Evolutionary conservation across 2,888 invertebrate genomes (phyloP), one percentile per base, ranked within the genome.

Genomic region (Torymus aiolomorphi): DNA sequence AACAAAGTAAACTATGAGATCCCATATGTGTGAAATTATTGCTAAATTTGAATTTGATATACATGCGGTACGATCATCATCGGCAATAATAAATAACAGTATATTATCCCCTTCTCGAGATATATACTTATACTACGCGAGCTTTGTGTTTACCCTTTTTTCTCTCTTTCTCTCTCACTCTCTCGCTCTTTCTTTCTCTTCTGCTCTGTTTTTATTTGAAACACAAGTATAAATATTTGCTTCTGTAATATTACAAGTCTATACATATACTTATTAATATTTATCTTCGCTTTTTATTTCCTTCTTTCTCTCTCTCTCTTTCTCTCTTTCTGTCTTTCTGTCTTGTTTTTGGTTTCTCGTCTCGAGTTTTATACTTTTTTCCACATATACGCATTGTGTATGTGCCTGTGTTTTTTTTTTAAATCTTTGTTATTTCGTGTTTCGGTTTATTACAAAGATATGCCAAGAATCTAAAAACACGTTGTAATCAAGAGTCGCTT

Each of bases 191-290:
- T 67, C 31, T 3, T 31, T 31, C 8, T 31, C 31, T 31, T 31
- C 31, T 31, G 31, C 31, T 31, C 31, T 31, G 3, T 57, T n/a
- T n/a, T 75, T 57, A 56, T 71, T 70, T 76, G 72, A 77, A 77
- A 77, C 66, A 66, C 71, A 62, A 62, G 20, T 77, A 69, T 77
- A 71, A 77, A 77, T 77, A 72, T 77, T 66, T 77, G 71, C 65
- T 66, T 77, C 52, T 76, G 24, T 51, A 76, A 76, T 72, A 72
- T 77, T 77, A 72, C 70, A 77, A 77, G 63, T 57, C 76, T n/a
- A n/a, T 70, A 71, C 20, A 24, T 71, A 51, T n/a, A n/a, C n/a
- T n/a, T 65, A 42, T 63, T 52, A 59, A 69, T 65, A 65, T 57
- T 63, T 57, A 56, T 51, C 63, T 49, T 61, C 14, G 20, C 66